Base-by-base conservation (phyloP, 2,113 vertebrate genomes). In the Mastomys coucha region DNA sequence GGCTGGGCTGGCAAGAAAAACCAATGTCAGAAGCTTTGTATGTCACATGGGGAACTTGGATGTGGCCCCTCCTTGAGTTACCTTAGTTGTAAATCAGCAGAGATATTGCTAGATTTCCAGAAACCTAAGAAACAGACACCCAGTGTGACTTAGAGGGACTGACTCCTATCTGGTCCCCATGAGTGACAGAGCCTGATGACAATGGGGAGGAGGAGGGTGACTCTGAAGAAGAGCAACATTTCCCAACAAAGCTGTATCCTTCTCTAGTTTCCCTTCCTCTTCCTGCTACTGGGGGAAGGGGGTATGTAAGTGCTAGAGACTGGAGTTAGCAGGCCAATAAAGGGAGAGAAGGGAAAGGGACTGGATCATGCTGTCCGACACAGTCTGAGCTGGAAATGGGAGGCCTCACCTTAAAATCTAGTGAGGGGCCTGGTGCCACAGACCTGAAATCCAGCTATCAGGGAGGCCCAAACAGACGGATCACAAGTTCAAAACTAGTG, bases 311-410 rank as follows among this genome's bases (percentile, higher is more conserved):
- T 16, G 14, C 39, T 51, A n/a, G 69, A 88, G 76, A 84, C 53
- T 20, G 2, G 12, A 69, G 49, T 75, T 39, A 24, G 51, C 2
- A 6, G 33, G 33, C 39, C 58, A 45, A 63, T 69, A 39, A 80
- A 49, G n/a, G 87, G 60, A 85, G 39, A 69, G 42, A 12, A 5
- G 7, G 33, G 33, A 12, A 53, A 63, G 67, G 8, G 63, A n/a
- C 22, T 26, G 5, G 6, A 2, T 22, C 58, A 20, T 0, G 1
- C 17, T 0, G 33, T 70, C 69, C 45, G 33, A 45, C 12, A 67
- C 0, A 51, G n/a, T 26, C 78, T 93, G 73, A 76, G 10, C 45
- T 45, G 19, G 65, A 42, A 76, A 78, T 13, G 22, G 82, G 17
- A 72, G 39, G 22, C 28, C 53, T 93, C 45, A 22, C 19, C 65